Evolutionary conservation across 2,113 vertebrate species (phyloP), one percentile per base, ranked within the genome.

Genomic region (Trogon melanurus): DNA sequence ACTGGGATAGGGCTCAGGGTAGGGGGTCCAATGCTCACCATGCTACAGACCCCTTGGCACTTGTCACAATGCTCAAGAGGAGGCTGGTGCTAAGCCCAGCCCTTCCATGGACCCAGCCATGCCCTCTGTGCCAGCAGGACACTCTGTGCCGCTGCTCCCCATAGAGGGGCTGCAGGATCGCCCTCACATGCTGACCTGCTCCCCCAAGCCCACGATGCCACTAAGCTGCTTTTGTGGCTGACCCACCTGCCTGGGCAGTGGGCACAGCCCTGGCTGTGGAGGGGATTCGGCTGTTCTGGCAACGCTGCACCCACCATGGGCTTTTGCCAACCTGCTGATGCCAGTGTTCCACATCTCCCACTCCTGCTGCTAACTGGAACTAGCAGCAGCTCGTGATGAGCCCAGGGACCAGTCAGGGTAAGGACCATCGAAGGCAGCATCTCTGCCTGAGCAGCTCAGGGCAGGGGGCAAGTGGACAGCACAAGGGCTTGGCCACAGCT

Each of bases 391-490:
- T 47, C 53, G 7, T 0, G 3, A 48, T 7, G 12, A 89, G 21
- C 61, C 5, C 62, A 50, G 36, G 12, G 45, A 73, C 7, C 4
- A 9, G 23, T 26, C 0, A 0, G 36, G 13, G 23, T 50, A 67
- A 66, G 47, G 60, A 80, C 58, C 17, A 78, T 4, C 34, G 5
- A 3, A 14, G 23, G 64, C 50, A 84, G 41, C 72, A 78, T 11
- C 44, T 61, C 45, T 70, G 58, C 36, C 75, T 30, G 5, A 76
- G 25, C 20, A 62, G 51, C 72, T 51, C 72, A 32, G n/a, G 51
- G 30, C 65, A 11, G 72, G 56, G 50, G 50, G 26, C 32, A 62
- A 16, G 2, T 15, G 53, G 18, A 4, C 64, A 91, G 66, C 2
- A 1, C 53, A 56, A 47, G 32, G 27, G 26, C 3, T 22, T 17